phyloP scores from a whole-genome alignment of 2,113 vertebrate species.

The Gadus macrocephalus region DNA sequence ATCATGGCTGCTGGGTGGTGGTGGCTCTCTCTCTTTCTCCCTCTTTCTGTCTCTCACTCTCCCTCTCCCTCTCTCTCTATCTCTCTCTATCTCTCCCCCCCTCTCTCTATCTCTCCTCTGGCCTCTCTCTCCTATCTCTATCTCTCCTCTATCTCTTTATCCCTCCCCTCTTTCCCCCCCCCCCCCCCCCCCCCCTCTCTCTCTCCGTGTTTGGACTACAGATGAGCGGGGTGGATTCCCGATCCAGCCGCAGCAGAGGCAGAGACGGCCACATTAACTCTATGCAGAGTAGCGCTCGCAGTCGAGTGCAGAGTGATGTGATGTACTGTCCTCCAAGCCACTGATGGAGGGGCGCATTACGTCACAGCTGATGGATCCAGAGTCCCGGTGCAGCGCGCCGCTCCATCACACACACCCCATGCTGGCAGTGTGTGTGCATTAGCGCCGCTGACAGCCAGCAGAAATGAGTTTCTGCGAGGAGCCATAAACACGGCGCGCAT shows the following conservation, averaged over 20 bases:
- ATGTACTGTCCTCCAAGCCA: conserved; percentile 58
- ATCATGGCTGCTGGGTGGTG: conserved; percentile 23
- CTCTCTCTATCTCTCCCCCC: too few species aligned
- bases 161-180: too few species aligned
- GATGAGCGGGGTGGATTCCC: conserved; percentile 39
- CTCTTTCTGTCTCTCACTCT: too few species aligned
- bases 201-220: conserved; percentile 47
- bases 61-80: too few species aligned
- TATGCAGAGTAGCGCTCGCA: conserved; percentile 48
- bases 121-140: too few species aligned
- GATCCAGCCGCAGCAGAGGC: neutral
- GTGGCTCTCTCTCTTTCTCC: too few species aligned
- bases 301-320: conserved; percentile 22
- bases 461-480: conserved; percentile 45
- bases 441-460: conserved; percentile 50
- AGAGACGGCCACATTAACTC: conserved; percentile 36
- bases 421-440: conserved; percentile 51
- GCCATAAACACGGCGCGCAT: neutral
- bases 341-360: conserved; percentile 63
- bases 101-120: too few species aligned
- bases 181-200: neutral
- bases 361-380: conserved; percentile 65
- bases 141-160: too few species aligned
- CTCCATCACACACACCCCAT: conserved; percentile 51
- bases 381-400: conserved; percentile 54